Evolutionary conservation across 2,797 vertebrate species (phyloP).

Genomic region (Acrocephalus scirpaceus): DNA sequence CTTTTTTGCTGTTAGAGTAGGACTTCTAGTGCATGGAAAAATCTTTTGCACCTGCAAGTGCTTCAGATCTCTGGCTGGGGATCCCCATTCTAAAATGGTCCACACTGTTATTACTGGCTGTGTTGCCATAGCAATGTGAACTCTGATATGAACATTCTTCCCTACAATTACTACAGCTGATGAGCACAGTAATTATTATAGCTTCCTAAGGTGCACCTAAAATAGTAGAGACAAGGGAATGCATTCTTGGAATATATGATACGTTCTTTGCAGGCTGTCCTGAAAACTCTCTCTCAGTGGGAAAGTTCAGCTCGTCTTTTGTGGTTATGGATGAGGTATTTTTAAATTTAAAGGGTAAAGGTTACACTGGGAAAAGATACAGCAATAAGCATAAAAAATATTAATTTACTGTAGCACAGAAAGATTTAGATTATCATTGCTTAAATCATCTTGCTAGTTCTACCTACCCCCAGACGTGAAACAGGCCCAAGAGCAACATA

Average conservation of each 20-base stretch:
- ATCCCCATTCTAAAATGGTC: constrained; percentile 54
- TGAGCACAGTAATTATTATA: constrained; percentile 82
- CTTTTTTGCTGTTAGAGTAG: not conserved
- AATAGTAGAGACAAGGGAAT: constrained; percentile 59
- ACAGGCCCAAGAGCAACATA: not conserved
- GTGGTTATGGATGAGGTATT: not conserved
- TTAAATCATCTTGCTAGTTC: not conserved
- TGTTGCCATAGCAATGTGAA: constrained; percentile 83
- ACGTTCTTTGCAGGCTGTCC: not conserved
- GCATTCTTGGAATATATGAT: constrained; percentile 16
- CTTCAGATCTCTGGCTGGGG: constrained; percentile 53
- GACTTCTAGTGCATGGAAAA: constrained; percentile 2
- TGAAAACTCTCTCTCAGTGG: constrained; percentile 29
- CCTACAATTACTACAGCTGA: constrained; percentile 83
- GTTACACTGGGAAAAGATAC: not conserved
- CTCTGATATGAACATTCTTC: constrained; percentile 78
- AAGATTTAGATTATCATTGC: not conserved
- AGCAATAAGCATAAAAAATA: not conserved
- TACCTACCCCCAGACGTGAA: not conserved
- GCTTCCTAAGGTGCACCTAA: constrained; percentile 71
- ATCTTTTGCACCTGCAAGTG: constrained; percentile 56
- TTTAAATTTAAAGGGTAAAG: constrained; percentile 22
- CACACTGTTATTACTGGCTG: constrained; percentile 43
- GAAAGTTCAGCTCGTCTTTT: constrained; percentile 43
- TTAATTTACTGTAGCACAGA: not conserved